These are phyloP conservation scores for Sclerurus mexicanus DNA, from an alignment of 2,113 vertebrate genomes.

Conservation along the genomic window DNA sequence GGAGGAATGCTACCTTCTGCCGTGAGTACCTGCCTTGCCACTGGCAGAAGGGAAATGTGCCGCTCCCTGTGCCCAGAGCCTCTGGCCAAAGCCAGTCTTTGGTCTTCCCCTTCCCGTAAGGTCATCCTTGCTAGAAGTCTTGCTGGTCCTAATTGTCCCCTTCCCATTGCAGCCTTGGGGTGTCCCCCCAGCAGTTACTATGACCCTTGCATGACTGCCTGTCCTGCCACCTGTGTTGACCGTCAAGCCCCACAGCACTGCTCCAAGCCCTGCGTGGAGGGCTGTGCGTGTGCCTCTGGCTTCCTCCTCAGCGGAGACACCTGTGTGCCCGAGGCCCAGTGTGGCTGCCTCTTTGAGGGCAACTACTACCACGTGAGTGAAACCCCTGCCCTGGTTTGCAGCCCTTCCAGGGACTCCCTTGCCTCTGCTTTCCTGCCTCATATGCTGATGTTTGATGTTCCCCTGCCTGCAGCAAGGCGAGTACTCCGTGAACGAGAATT, in stretches of 20 bases:
- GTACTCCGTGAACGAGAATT: constrained; percentile 65
- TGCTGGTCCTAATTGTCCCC: background rate
- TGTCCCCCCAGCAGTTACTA: constrained; percentile 73
- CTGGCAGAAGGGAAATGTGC: background rate
- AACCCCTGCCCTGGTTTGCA: background rate
- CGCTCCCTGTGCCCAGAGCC: background rate
- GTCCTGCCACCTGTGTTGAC: constrained; percentile 37
- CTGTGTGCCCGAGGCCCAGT: constrained; percentile 55
- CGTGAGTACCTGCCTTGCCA: constrained; percentile 62
- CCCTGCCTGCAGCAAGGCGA: constrained; percentile 70
- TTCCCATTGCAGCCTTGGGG: constrained; percentile 30
- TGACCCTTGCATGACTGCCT: constrained; percentile 45
- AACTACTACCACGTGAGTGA: constrained; percentile 43
- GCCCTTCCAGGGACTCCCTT: background rate
- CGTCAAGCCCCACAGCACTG: constrained; percentile 18
- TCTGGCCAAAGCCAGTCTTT: background rate
- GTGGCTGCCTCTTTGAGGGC: constrained; percentile 68
- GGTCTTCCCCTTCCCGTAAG: background rate
- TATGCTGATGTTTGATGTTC: constrained; percentile 30
- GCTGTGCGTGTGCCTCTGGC: constrained; percentile 67
- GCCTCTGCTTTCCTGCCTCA: background rate
- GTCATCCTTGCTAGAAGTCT: background rate
- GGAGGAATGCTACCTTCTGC: constrained; percentile 75
- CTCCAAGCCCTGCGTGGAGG: constrained; percentile 68
- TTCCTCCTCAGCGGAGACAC: constrained; percentile 66